Evolutionary conservation across 2,888 invertebrate species (phyloP).

Genomic region (Neocrepidodera transversa): DNA sequence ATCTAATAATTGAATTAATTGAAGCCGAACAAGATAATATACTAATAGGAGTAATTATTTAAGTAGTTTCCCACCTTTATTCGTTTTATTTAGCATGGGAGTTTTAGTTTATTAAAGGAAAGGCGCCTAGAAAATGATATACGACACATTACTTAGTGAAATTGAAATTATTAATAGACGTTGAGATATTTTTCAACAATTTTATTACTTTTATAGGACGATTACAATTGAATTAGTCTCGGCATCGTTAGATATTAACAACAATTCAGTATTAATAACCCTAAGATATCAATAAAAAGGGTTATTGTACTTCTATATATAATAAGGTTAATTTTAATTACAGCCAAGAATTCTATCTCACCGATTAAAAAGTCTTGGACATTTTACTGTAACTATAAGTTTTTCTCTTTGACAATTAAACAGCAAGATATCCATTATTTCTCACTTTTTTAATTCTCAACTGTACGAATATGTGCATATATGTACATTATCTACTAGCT

Average conservation of each 20-base stretch:
- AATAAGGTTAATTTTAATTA: too few species aligned
- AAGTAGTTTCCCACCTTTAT: slow-evolving; percentile 40
- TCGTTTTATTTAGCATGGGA: slow-evolving; percentile 28
- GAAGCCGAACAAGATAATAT: slow-evolving; percentile 35
- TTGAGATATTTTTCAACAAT: neutral
- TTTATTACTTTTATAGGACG: neutral
- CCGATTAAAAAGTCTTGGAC: too few species aligned
- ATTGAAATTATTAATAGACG: slow-evolving; percentile 12
- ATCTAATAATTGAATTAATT: slow-evolving; percentile 40
- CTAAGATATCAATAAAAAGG: too few species aligned
- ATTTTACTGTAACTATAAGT: slow-evolving; percentile 28
- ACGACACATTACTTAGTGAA: slow-evolving; percentile 7
- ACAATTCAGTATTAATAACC: too few species aligned
- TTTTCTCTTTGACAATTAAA: slow-evolving; percentile 31
- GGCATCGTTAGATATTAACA: too few species aligned
- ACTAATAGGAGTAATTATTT: slow-evolving; percentile 35
- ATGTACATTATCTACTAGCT: slow-evolving; percentile 28
- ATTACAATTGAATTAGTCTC: too few species aligned
- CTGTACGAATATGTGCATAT: slow-evolving; percentile 34
- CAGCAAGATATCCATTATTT: slow-evolving; percentile 34
- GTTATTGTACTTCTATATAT: too few species aligned
- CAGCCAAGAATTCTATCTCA: too few species aligned
- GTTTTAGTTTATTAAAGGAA: slow-evolving; percentile 1
- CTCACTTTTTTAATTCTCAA: slow-evolving; percentile 36
- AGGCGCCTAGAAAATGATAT: slow-evolving; percentile 13